Base-by-base conservation (phyloP, 53 echinoderm and acorn worm species). In the Holothuria leucospilota region DNA sequence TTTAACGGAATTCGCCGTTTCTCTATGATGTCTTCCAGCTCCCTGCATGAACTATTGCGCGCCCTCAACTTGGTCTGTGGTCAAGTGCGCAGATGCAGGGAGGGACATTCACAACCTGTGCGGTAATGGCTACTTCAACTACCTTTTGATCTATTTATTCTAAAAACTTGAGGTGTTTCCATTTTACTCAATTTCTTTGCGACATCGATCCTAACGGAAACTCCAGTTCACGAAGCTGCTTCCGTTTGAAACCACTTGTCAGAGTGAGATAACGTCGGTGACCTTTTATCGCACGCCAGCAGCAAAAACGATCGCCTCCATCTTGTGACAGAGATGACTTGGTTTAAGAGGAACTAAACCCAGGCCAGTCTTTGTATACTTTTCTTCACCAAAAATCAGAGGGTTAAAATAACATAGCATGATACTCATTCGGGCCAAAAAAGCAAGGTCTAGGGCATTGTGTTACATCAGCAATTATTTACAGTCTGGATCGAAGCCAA, bases 301-400 rank as follows among this genome's bases (percentile, higher is more conserved):
- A 75, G n/a, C 23, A 25, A 53, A 20, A 51, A 49, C 12, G 68
- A 25, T 75, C 75, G 23, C 51, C 51, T 24, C 51, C 20, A 24
- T 46, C 40, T 39, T 18, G 56, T 1, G 56, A 56, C 15, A 56
- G 56, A 56, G 56, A 56, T 56, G 56, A 56, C 56, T 71, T 38
- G 29, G 71, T 15, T 20, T 13, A 8, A 20, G 13, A 21, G 38
- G 29, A 21, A 34, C 20, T 39, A 38, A 25, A 25, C 52, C 75
- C 75, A 75, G 75, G 75, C 75, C 75, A 51, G 41, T 53, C 49
- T 75, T 75, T 75, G 75, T 75, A 75, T 75, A 75, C 75, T 75
- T 75, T 75, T 46, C 28, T 64, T 75, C 11, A 26, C n/a, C 12
- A 75, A 52, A 75, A 75, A 51, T 75, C 75, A 52, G 10, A 75